Evolutionary conservation across 2,797 vertebrate genomes (phyloP).

Genomic region (Rhinichthys osculus): DNA sequence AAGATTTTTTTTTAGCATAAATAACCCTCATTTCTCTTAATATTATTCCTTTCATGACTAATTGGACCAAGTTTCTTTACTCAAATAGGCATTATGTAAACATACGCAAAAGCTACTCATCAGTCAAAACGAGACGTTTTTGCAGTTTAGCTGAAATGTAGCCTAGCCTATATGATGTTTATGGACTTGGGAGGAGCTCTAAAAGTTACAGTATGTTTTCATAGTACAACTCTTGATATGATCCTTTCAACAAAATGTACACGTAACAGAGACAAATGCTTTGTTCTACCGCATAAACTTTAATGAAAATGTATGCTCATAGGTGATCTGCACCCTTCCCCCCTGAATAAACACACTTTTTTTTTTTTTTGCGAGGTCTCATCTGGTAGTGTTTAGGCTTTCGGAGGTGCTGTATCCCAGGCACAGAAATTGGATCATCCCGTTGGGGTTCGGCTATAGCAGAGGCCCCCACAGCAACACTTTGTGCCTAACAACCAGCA

Average conservation of each 20-base stretch:
- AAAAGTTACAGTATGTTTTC: not conserved
- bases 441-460: constrained; percentile 59
- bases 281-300: constrained; percentile 38
- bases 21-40: not conserved
- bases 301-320: constrained; percentile 58
- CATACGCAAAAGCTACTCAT: not conserved
- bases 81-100: not conserved
- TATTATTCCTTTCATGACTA: not conserved
- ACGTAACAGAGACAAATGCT: not conserved
- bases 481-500: constrained; percentile 33
- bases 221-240: not conserved
- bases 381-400: constrained; percentile 73
- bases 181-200: not conserved
- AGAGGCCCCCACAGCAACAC: constrained; percentile 52
- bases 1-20: not conserved
- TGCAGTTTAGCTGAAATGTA: not conserved
- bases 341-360: constrained; percentile 50
- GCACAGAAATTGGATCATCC: constrained; percentile 68
- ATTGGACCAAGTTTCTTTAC: not conserved
- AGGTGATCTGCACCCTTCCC: constrained; percentile 62
- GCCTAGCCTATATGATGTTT: not conserved
- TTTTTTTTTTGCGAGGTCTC: constrained; percentile 60
- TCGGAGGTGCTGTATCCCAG: constrained; percentile 64
- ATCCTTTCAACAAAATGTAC: not conserved
- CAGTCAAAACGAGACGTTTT: not conserved